Evolutionary conservation across 92 coral and sea anemone genomes (phyloP), one percentile per base, ranked within the genome.

Genomic region (Plumapathes pennacea): DNA sequence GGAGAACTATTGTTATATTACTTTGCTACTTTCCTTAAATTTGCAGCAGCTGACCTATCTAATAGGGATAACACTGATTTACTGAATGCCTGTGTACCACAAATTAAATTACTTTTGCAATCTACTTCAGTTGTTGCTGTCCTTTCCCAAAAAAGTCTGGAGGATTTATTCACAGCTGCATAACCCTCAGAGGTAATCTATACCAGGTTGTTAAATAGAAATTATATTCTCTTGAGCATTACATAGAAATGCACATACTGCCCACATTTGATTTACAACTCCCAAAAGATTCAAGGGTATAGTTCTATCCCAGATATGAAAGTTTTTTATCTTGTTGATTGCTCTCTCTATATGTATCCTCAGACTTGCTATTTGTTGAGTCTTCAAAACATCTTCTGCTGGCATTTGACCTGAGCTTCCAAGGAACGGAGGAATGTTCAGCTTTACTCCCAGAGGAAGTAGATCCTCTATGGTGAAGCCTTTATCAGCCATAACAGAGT

Each of bases 401-500:
- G 71, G 19, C 60, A 64, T 50, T 47, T 25, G 32, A 12, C 50
- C 12, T 1, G 32, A 19, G n/a, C 53, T 50, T 22, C 65, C 39
- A 12, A 50, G 60, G 19, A 54, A 54, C 5, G 60, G 47, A 5
- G 85, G 72, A 10, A 71, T 57, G 47, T 78, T 71, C 30, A 71
- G 57, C 3, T 38, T 12, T 10, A 71, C 69, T 17, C 74, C 85
- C 41, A 71, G 46, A 2, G 85, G 85, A 38, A 78, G 49, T 21
- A 78, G 33, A 55, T 78, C 74, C 20, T 22, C 10, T 30, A 67
- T 56, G 1, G 69, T 56, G 26, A 66, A 67, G 30, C 83, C 77
- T 32, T 76, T 76, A 50, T 76, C 85, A 39, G 80, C 85, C 85
- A 78, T 78, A 12, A 78, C 72, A 12, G 72, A 57, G 32, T 78